Base-by-base conservation (phyloP, 2,797 vertebrate genomes). In the Argya squamiceps region DNA sequence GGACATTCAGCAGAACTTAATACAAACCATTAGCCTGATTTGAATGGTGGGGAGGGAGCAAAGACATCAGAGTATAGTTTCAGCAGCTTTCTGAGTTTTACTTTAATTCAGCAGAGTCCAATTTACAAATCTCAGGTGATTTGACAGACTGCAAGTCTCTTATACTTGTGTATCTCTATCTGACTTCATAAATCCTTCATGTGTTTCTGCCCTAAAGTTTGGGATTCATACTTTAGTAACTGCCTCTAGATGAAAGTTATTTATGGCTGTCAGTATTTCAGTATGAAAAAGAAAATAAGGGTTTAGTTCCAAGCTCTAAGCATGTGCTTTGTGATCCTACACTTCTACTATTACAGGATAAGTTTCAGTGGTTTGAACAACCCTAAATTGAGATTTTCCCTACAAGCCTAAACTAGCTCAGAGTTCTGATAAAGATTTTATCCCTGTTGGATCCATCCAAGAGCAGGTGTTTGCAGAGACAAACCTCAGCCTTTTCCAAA, bases 401-500 rank as follows among this genome's bases (percentile, higher is more conserved):
- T 47, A 15, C 1, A 22, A 91, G 49, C 30, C 12, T n/a, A 34
- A 91, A 95, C 0, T 4, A 84, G 60, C 69, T 89, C 32, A 70
- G 46, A 64, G 47, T 32, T 77, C 24, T 64, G 71, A 75, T 24
- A 43, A 49, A 89, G 64, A 49, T 50, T 85, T 89, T 55, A 85
- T 65, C 41, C 43, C 84, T 58, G 7, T 1, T 77, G 88, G 76
- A 70, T 14, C 37, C 49, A 10, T 32, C 6, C 19, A 53, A 17
- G 39, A 86, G 65, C 82, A 95, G 93, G 62, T 94, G 88, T 78
- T 86, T n/a, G 76, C 89, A 93, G 46, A 89, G 84, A 93, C 84
- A 88, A 74, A 56, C 4, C 63, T 41, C 32, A 85, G 46, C 46
- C 67, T 47, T 41, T 55, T 67, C 91, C 89, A 92, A 77, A 73